Percentiles rank a stretch among this genome's conserved stretches.
phyloP scores from a whole-genome alignment of 1,140 invertebrate species.

The Drosophila nigromelanica region DNA sequence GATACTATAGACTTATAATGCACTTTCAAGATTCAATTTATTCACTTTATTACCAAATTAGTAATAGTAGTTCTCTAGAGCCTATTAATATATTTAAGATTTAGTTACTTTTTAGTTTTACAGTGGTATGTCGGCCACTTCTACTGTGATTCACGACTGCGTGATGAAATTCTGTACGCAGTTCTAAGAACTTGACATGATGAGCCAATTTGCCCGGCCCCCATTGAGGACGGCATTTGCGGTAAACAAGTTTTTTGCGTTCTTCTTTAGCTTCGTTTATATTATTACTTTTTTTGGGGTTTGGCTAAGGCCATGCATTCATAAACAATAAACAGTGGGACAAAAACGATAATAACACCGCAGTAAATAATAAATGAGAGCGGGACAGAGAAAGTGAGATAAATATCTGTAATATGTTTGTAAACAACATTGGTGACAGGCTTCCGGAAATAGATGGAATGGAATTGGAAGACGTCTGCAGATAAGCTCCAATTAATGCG shows the following conservation, averaged over 20 bases:
- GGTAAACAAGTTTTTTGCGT: constrained; percentile 65
- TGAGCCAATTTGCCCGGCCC: constrained; percentile 52
- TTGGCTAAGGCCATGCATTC: constrained; percentile 36
- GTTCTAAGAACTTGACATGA: constrained; percentile 64
- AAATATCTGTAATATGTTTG: constrained; percentile 38
- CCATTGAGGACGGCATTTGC: constrained; percentile 43
- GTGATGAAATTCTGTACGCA: constrained; percentile 62
- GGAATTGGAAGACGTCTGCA: not conserved
- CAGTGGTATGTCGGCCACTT: constrained; percentile 19
- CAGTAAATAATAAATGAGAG: not conserved
- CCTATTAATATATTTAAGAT: not conserved
- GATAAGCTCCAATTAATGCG: constrained; percentile 23
- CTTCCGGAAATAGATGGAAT: constrained; percentile 60
- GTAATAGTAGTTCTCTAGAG: not conserved
- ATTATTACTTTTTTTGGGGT: not conserved
- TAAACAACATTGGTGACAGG: constrained; percentile 34
- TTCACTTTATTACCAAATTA: too few relatives aligned
- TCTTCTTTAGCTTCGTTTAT: constrained; percentile 12
- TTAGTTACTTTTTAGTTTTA: not conserved
- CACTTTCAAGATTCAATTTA: too few relatives aligned
- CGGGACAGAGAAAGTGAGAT: constrained; percentile 26
- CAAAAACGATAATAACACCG: not conserved
- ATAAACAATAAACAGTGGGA: constrained; percentile 35
- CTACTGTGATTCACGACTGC: constrained; percentile 53
- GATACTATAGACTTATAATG: too few relatives aligned